phyloP scores from a whole-genome alignment of 2,113 vertebrate genomes.

The Cepphus grylle region DNA sequence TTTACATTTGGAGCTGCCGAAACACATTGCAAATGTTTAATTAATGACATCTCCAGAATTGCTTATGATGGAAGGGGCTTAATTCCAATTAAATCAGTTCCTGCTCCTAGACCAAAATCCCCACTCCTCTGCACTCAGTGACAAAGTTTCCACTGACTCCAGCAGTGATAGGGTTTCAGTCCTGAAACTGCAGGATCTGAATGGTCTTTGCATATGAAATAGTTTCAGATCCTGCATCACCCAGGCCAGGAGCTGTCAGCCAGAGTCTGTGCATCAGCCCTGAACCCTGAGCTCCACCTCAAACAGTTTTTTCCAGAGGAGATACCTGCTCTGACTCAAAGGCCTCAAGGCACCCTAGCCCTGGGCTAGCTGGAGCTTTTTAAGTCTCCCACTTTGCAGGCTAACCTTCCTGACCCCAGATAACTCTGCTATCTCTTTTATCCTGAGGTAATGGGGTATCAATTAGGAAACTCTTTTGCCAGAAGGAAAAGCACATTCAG shows the following conservation, averaged over 20 bases:
- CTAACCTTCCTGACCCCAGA: neutral
- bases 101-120: neutral
- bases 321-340: neutral
- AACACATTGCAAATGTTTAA: neutral
- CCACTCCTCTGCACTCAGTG: fast-evolving
- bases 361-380: neutral
- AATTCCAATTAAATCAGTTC: neutral
- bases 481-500: neutral
- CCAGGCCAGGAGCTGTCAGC: neutral
- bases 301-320: neutral
- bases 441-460: neutral
- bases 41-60: neutral
- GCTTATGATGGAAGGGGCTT: neutral
- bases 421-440: neutral
- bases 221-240: neutral
- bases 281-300: fast-evolving
- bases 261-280: neutral
- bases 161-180: neutral
- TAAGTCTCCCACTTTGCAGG: neutral
- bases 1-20: neutral
- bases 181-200: neutral
- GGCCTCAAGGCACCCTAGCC: neutral
- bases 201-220: neutral
- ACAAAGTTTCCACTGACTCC: neutral
- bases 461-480: neutral